Percentiles rank a stretch among this genome's conserved stretches.
Evolutionary conservation across 2,888 invertebrate species (phyloP).

Genomic region (Dicranocentrus wangi): DNA sequence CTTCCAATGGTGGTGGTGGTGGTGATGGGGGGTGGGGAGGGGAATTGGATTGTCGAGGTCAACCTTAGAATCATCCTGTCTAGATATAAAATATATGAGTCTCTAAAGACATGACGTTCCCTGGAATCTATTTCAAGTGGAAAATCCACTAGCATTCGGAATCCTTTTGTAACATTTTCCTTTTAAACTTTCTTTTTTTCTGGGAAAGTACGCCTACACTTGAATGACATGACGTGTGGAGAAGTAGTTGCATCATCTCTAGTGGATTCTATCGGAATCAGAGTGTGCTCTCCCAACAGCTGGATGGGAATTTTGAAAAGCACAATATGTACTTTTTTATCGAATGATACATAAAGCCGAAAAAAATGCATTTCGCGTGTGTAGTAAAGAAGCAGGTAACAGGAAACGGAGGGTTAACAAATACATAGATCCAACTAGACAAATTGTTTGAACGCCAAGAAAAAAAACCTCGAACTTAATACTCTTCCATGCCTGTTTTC

Average conservation of each 20-base stretch:
- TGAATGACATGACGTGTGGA: too few relatives aligned
- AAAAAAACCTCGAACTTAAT: not conserved
- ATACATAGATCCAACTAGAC: not conserved
- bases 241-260: conserved; percentile 1
- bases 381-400: not conserved
- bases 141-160: too few relatives aligned
- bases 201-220: too few relatives aligned
- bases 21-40: too few relatives aligned
- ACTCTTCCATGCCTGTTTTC: conserved; percentile 15
- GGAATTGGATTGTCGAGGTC: too few relatives aligned
- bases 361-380: not conserved
- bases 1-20: too few relatives aligned
- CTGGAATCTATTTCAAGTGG: too few relatives aligned
- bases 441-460: conserved; percentile 2
- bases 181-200: too few relatives aligned
- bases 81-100: not conserved
- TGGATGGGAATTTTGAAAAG: conserved; percentile 28
- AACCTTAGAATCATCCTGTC: not conserved
- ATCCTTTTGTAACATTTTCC: too few relatives aligned
- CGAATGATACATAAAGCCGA: not conserved
- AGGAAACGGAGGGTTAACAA: not conserved
- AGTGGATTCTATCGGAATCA: conserved; percentile 18
- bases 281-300: conserved; percentile 31
- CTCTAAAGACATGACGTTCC: not conserved
- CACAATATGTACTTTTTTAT: too few relatives aligned